Evolutionary conservation across 2,113 vertebrate species (phyloP).

Genomic region (Cyphomyrus discorhynchus): DNA sequence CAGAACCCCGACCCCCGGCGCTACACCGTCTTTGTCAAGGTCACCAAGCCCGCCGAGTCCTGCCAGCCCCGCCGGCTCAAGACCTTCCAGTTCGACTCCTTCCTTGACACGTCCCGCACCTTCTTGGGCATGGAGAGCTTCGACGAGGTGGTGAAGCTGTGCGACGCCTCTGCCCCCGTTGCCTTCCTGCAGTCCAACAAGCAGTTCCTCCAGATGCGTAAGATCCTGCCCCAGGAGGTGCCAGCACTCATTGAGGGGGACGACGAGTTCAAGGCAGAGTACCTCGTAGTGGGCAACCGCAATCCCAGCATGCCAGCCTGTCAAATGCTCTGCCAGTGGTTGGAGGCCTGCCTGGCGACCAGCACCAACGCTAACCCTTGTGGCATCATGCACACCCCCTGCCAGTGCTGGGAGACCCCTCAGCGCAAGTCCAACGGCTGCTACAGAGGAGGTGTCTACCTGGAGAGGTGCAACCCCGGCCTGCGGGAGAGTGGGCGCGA

Average conservation of each 20-base stretch:
- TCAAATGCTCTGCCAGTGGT: slow-evolving; percentile 95
- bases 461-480: slow-evolving; percentile 80
- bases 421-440: slow-evolving; percentile 80
- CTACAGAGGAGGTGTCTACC: slow-evolving; percentile 77
- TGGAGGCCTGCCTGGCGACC: slow-evolving; percentile 80
- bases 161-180: slow-evolving; percentile 72
- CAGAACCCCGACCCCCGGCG: slow-evolving; percentile 94
- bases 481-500: slow-evolving; percentile 70
- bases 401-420: slow-evolving; percentile 77
- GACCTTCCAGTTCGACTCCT: slow-evolving; percentile 96
- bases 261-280: slow-evolving; percentile 84
- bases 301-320: slow-evolving; percentile 91
- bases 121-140: slow-evolving; percentile 98
- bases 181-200: slow-evolving; percentile 88
- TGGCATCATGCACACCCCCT: slow-evolving; percentile 96
- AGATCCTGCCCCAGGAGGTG: slow-evolving; percentile 50
- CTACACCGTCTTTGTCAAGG: slow-evolving; percentile 96
- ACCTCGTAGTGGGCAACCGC: slow-evolving; percentile 90
- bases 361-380: slow-evolving; percentile 89
- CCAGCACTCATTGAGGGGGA: slow-evolving; percentile 45
- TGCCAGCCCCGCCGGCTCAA: slow-evolving; percentile 74
- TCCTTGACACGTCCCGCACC: slow-evolving; percentile 91
- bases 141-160: slow-evolving; percentile 79
- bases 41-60: slow-evolving; percentile 72
- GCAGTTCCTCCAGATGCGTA: slow-evolving; percentile 85